Base-by-base conservation (phyloP, 1,140 invertebrate species). In the Nephila pilipes region DNA sequence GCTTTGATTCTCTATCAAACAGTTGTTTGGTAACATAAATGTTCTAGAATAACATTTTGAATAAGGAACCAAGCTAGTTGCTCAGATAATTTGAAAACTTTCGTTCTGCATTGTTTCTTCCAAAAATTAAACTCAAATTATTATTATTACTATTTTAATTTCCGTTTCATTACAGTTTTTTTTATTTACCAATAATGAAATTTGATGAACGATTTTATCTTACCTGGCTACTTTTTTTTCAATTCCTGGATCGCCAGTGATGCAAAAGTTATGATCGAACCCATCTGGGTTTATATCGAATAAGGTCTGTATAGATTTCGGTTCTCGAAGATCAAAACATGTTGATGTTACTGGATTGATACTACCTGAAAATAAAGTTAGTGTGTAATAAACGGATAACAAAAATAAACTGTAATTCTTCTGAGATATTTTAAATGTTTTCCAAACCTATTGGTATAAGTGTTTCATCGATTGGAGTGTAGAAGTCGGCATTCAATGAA, bases 221-320 rank as follows among this genome's bases (percentile, higher is more conserved):
- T 94, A 96, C 95, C 94, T 95, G 0, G 95, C 95, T 32, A 94
- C 94, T 54, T 95, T 93, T 90, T 94, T 94, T 83, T 94, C 94
- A 88, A 93, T 75, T 32, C 94, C 94, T 36, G 93, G 93, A n/a
- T 95, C 80, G 58, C 94, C 95, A 83, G 95, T 96, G 16, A 97
- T 94, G 93, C 97, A 97, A 94, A 97, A 98, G 95, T 98, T 98
- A 94, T 98, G 97, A 95, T 98, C 97, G 95, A 96, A 98, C 2
- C 98, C 97, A 88, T 93, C 95, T 95, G 54, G 96, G 8, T 87
- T 63, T 63, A 16, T 20, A 63, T 95, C 81, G 20, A 96, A 93
- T 8, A 94, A 81, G 12, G 95, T 94, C 22, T 96, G 96, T 2
- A 98, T 94, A 55, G 95, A 93, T 60, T 95, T 96, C 2, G 95